Evolutionary conservation across 2,797 vertebrate species (phyloP), one percentile per base, ranked within the genome.

Genomic region (Acanthornis magna): DNA sequence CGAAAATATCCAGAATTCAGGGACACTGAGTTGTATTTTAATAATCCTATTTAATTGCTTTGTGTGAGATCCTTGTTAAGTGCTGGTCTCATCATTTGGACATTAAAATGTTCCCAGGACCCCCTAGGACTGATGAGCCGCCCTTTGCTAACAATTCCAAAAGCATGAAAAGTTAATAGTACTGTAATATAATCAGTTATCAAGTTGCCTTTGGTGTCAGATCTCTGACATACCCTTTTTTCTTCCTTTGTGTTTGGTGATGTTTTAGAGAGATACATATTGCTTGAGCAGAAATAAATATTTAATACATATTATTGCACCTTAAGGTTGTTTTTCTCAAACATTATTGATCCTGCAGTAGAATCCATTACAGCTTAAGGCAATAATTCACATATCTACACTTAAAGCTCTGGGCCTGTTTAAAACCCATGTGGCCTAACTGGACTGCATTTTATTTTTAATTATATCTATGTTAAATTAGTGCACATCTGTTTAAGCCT

Each of bases 221-320:
- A 61, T 54, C 16, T 65, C 85, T 82, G 43, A 66, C 45, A 77
- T 60, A 94, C 3, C 1, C 11, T 10, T 79, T 85, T 57, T 74
- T 93, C 50, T 93, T 96, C 55, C 77, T 96, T 96, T 62, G 58
- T 60, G 30, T 95, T 94, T 84, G 34, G 71, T 74, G 47, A 30
- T 43, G 84, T 95, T 96, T 95, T 88, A 84, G 81, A 70, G 36
- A 93, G 36, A 93, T 32, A 62, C 19, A 12, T 78, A 66, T 38
- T 67, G 66, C 32, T 92, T 72, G 53, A 96, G 45, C 67, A 95
- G 77, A 97, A 97, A 95, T 94, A 96, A 96, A 95, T 86, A 76
- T 90, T 87, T 79, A 89, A 93, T 95, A 94, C 18, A 29, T 94
- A 91, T 92, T 93, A 70, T 88, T 91, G 68, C 66, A 75, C 65